These are phyloP conservation scores for Crocallis elinguaria DNA, from an alignment of 2,888 invertebrate genomes.

Conservation along the genomic window DNA sequence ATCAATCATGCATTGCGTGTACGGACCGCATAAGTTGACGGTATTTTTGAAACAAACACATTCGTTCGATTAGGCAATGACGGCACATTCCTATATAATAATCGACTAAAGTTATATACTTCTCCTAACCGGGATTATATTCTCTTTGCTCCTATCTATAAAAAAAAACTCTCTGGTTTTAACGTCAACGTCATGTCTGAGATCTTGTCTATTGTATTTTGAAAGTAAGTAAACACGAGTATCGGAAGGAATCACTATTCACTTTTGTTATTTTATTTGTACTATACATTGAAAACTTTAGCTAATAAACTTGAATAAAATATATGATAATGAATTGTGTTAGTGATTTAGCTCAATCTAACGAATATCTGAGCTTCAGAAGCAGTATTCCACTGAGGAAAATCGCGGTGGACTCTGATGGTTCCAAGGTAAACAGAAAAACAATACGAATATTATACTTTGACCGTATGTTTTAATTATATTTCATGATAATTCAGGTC, in stretches of 20 bases:
- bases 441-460: background rate
- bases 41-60: too few relatives aligned
- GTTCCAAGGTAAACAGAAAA: constrained; percentile 86
- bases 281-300: background rate
- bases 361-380: constrained; percentile 92
- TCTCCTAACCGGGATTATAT: too few relatives aligned
- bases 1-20: too few relatives aligned
- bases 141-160: too few relatives aligned
- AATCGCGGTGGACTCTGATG: constrained; percentile 91
- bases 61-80: too few relatives aligned
- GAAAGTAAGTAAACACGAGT: constrained; percentile 7
- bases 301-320: background rate
- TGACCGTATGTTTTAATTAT: too few relatives aligned
- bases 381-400: constrained; percentile 90
- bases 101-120: background rate
- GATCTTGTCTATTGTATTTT: constrained; percentile 2
- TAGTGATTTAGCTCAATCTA: constrained; percentile 89
- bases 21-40: too few relatives aligned
- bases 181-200: background rate
- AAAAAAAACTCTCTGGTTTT: background rate
- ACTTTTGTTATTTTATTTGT: constrained; percentile 1
- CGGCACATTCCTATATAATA: too few relatives aligned
- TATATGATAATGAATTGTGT: constrained; percentile 84
- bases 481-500: background rate
- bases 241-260: background rate